Evolutionary conservation across 2,797 vertebrate genomes (phyloP), one percentile per base, ranked within the genome.

Genomic region (Macrochelys suwanniensis): DNA sequence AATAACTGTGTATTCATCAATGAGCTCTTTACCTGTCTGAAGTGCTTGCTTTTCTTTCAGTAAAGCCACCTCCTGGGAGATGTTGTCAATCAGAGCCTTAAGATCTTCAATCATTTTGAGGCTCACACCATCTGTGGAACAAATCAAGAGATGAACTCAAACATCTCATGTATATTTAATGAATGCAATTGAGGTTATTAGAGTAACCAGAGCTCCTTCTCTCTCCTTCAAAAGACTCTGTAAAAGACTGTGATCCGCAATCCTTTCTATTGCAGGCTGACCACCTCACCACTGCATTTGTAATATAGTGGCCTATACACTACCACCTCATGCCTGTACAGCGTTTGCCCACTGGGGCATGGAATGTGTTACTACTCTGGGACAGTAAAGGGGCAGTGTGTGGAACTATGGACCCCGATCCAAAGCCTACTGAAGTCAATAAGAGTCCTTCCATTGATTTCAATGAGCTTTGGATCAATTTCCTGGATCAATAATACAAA

Each of bases 11-110:
- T 10, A 25, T 1, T 56, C 74, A 76, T 85, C 31, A 86, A 68
- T 1, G 2, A 82, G 17, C 23, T 68, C 45, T 74, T 97, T 98
- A 99, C 99, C 98, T 81, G 99, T 98, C 97, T 99, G 99, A 92
- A 99, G 98, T 0, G 99, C 99, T 97, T 99, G 99, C 53, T 99
- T 98, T 86, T 99, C 99, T 97, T 99, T 99, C 96, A 99, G 96
- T 6, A 99, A 93, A 65, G 98, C 98, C 85, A 99, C 98, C 92
- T 99, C 99, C 93, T 98, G 98, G n/a, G 98, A 78, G 57, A 99
- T 98, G 90, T 97, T 96, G 15, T 99, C 96, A 90, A 99, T 98
- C 97, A 98, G 98, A 90, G 97, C 98, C 97, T 99, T 99, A 25
- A 99, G 97, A 5, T 98, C 98, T 95, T 99, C 98, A 15, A 99